Conservation (phyloP, 2,797 vertebrate genomes). For the Trematomus bernacchii region DNA sequence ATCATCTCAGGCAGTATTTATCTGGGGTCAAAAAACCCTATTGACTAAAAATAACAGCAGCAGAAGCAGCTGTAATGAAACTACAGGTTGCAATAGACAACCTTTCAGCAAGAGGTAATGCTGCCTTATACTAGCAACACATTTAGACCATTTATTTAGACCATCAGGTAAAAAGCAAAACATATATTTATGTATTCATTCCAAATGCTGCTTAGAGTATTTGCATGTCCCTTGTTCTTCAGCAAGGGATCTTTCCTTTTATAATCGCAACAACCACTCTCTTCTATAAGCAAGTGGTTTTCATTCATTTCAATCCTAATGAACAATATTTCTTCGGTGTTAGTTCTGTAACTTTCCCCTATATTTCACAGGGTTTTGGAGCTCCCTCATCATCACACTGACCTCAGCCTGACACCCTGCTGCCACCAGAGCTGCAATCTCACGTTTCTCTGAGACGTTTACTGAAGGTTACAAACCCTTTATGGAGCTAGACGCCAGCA, state of each 20-base stretch:
- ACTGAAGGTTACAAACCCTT: constrained; percentile 40
- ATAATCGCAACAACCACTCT: no score
- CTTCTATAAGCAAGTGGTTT: no score
- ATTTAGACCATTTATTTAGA: no score
- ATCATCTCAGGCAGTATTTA: neutral
- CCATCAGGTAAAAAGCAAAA: no score
- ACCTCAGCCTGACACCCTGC: constrained; percentile 31
- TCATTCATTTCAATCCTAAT: no score
- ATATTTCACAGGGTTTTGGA: neutral
- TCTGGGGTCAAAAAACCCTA: constrained; percentile 1
- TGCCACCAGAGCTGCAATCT: neutral
- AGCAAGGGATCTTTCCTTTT: no score
- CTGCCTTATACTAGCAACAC: no score
- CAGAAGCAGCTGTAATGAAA: neutral
- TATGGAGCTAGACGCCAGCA: neutral
- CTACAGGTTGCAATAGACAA: neutral
- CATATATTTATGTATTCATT: no score
- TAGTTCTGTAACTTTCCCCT: neutral
- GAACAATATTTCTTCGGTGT: neutral
- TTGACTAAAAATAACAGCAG: neutral
- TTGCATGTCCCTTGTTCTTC: no score
- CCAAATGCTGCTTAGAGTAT: no score
- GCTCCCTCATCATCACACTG: constrained; percentile 26
- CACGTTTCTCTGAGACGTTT: constrained; percentile 31
- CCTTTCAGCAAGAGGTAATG: no score